A percentile compares a stretch with the other conserved stretches of the same genome.
Evolutionary conservation across 2,113 vertebrate genomes (phyloP).

Genomic region (Carollia perspicillata): DNA sequence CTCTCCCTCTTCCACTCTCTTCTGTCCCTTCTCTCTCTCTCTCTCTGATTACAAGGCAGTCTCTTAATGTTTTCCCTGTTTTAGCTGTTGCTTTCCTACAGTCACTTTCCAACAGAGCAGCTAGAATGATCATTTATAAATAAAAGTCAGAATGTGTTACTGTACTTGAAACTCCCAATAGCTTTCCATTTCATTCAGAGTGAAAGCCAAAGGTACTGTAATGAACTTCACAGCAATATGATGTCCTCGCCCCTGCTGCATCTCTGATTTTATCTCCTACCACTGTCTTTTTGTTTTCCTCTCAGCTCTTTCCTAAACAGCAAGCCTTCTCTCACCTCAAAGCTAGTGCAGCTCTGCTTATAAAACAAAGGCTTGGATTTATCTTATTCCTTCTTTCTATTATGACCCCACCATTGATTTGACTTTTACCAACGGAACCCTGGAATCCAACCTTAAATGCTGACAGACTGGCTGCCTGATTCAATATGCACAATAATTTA

Average conservation of each 20-base stretch:
- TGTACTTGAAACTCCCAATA: neutral
- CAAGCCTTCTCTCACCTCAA: neutral
- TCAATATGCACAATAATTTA: neutral
- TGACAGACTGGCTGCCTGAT: neutral
- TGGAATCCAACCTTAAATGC: neutral
- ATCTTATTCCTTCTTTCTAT: neutral
- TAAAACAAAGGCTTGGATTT: neutral
- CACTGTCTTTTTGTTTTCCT: neutral
- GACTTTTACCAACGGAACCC: neutral
- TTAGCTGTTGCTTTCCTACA: neutral
- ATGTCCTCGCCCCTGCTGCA: neutral
- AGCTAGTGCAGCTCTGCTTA: neutral
- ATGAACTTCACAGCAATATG: neutral
- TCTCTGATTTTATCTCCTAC: neutral
- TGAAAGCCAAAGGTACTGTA: neutral
- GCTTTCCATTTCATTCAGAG: neutral
- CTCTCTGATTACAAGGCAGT: neutral
- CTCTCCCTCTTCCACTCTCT: neutral
- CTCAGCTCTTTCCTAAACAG: neutral
- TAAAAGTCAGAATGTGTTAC: neutral
- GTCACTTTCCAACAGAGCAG: neutral
- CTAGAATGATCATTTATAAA: neutral
- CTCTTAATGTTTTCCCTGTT: neutral
- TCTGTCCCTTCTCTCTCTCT: neutral
- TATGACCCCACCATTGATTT: neutral